A percentile compares a stretch with the other conserved stretches of the same genome.
phyloP scores from a whole-genome alignment of 1,140 invertebrate genomes.

The Eulimnadia texana region DNA sequence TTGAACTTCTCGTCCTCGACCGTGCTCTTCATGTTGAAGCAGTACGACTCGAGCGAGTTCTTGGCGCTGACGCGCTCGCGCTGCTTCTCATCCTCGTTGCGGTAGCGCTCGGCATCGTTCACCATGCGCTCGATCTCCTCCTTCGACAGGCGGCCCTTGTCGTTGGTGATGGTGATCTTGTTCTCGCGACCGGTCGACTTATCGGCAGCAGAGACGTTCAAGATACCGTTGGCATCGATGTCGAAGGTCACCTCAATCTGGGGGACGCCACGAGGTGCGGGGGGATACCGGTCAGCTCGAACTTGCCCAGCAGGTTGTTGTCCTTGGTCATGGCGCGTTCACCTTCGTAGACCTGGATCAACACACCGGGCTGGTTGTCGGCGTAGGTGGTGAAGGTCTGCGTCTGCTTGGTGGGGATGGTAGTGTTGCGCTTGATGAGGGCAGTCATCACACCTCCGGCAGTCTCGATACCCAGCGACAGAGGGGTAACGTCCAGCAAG shows the following conservation, averaged over 20 bases:
- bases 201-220: conserved; percentile 64
- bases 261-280: conserved; percentile 52
- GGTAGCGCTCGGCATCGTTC: conserved; percentile 28
- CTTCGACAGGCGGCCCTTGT: conserved; percentile 77
- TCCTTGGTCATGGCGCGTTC: conserved; percentile 52
- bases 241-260: conserved; percentile 39
- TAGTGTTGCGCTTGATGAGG: conserved; percentile 46
- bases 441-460: conserved; percentile 49
- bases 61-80: conserved; percentile 48
- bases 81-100: conserved; percentile 36
- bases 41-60: conserved; percentile 69
- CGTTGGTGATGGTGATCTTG: conserved; percentile 73
- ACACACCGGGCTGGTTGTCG: conserved; percentile 59
- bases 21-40: conserved; percentile 61
- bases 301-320: conserved; percentile 61
- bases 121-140: conserved; percentile 88
- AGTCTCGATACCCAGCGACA: conserved; percentile 49
- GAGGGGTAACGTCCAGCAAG: conserved; percentile 47
- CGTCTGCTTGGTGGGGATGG: conserved; percentile 47
- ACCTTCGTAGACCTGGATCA: conserved; percentile 54
- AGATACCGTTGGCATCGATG: conserved; percentile 36
- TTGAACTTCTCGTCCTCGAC: conserved; percentile 44
- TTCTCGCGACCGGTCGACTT: conserved; percentile 58
- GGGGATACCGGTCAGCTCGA: conserved; percentile 61
- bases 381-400: conserved; percentile 50